phyloP scores from a whole-genome alignment of 2,113 vertebrate species.

The Myanophis thanlyinensis region DNA sequence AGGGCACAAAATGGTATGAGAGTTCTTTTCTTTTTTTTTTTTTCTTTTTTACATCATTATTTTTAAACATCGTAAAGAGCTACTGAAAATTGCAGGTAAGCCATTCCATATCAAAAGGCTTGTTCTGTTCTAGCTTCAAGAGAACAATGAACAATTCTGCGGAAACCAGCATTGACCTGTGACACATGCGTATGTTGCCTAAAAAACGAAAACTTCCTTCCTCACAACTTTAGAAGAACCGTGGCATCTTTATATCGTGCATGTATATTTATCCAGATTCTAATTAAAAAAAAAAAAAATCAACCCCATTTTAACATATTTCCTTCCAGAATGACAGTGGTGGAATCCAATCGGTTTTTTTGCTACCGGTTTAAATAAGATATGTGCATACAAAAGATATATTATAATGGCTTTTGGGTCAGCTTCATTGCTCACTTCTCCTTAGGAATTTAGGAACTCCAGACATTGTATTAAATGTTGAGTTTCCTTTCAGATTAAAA shows the following conservation, averaged over 20 bases:
- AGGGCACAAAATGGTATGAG: neutral
- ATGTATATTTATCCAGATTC: neutral
- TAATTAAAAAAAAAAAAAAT: neutral
- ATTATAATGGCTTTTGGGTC: too few species aligned
- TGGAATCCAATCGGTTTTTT: too few species aligned
- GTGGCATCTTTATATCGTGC: neutral
- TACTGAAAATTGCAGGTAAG: neutral
- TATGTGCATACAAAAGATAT: too few species aligned
- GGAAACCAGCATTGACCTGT: neutral
- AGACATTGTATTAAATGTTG: too few species aligned
- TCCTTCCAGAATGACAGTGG: too few species aligned
- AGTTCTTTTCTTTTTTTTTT: too few species aligned
- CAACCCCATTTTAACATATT: neutral
- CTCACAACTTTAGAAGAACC: neutral
- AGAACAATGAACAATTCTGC: neutral
- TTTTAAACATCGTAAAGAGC: neutral
- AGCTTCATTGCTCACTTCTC: too few species aligned
- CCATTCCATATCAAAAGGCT: neutral
- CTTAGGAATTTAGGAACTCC: too few species aligned
- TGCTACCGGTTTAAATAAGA: too few species aligned
- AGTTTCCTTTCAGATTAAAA: too few species aligned
- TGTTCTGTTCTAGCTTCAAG: neutral
- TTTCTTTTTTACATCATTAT: neutral
- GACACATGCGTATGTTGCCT: neutral
- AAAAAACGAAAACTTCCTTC: neutral